These are phyloP conservation scores for Trichechus manatus DNA, from an alignment of 2,113 vertebrate genomes.

Conservation along the genomic window DNA sequence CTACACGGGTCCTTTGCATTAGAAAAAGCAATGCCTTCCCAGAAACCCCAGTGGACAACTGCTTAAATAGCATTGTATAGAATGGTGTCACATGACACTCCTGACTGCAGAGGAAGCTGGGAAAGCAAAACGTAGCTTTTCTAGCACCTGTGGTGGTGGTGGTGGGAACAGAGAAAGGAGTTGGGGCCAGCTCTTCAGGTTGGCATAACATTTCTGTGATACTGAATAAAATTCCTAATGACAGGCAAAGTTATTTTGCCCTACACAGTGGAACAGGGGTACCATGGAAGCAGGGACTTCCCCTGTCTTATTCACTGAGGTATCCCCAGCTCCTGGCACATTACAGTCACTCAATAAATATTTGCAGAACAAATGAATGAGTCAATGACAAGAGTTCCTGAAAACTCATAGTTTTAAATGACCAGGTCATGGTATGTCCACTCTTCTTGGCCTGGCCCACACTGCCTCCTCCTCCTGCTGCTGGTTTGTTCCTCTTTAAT, in stretches of 20 bases:
- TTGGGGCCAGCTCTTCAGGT: background rate
- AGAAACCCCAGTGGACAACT: background rate
- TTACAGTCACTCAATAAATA: background rate
- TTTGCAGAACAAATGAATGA: background rate
- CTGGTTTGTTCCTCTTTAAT: constrained; percentile 65
- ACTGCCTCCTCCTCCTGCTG: background rate
- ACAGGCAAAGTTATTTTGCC: background rate
- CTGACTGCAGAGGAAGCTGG: background rate
- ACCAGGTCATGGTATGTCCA: background rate
- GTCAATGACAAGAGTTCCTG: background rate
- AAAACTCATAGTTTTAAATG: background rate
- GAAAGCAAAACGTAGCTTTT: background rate
- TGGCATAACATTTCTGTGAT: background rate
- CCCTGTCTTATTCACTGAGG: background rate
- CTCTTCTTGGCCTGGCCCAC: background rate
- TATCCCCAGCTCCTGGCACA: background rate
- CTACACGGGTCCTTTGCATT: background rate
- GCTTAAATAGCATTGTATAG: background rate
- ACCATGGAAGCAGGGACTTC: background rate
- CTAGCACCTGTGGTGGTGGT: background rate
- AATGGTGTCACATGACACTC: background rate
- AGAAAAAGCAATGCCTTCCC: background rate
- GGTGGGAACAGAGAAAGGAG: background rate
- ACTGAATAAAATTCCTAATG: background rate
- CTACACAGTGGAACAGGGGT: background rate